Base-by-base conservation (phyloP, 92 coral and sea anemone species). In the Ricordea florida region DNA sequence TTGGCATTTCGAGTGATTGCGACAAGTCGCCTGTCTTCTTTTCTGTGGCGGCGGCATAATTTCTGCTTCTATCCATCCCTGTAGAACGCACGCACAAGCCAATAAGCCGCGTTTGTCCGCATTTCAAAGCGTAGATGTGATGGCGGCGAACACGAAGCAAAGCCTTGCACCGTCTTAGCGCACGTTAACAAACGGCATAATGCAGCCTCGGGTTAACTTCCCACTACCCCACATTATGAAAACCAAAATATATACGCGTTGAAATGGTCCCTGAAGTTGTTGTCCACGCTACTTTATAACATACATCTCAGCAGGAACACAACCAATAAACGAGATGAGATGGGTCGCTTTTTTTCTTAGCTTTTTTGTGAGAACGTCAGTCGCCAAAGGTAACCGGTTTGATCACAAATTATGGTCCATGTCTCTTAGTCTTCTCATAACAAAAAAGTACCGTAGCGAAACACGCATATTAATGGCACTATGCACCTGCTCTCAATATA, bases 1-100 rank as follows among this genome's bases (percentile, higher is more conserved):
- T 87, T 42, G 76, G 84, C 80, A 87, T 87, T 66, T 82, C 75
- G 55, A 81, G 63, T 37, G 92, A 73, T 26, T 65, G 40, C 43
- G 67, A 49, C 53, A 22, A 52, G 65, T 73, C 60, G 80, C 69
- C 69, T 73, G 68, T 59, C 69, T 73, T 73, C 69, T 73, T 73
- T 47, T 68, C 60, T 36, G 70, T 1, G 47, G 80, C 34, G 1
- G 57, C 36, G 27, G 57, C 80, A 58, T 37, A 8, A 37, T 73
- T 25, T 44, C 69, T 49, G 57, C 66, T 58, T 43, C 59, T 73
- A 58, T 73, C 80, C 80, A 73, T 73, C 70, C 80, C 69, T 73
- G 63, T 38, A 57, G 29, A 70, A 56, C 38, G 40, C 55, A 70
- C 65, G 64, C 53, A 44, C 28, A 4, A 38, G 20, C 22, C 29